Evolutionary conservation across 2,797 vertebrate species (phyloP), one percentile per base, ranked within the genome.

Genomic region (Mallotus villosus): DNA sequence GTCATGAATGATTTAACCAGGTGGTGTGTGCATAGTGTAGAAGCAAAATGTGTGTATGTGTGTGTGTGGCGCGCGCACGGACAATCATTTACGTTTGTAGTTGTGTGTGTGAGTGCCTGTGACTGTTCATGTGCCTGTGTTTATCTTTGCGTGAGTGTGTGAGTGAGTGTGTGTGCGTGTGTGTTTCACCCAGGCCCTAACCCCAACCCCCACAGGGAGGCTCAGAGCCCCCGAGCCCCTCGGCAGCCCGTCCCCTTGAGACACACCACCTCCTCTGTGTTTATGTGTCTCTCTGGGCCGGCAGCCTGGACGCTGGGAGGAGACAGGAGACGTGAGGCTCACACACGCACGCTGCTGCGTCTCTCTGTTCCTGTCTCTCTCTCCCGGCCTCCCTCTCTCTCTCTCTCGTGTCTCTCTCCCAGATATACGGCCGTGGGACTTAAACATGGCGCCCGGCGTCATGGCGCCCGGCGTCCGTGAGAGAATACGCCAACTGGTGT

Each of bases 401-500:
- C 21, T 7, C 21, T 25, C 63, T 49, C 27, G 12, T 22, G 16
- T 22, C 63, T 22, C 74, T 67, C 74, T 80, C 84, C 78, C 86
- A 84, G 82, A 89, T 88, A 85, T 89, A 87, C 84, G 87, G 83
- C 85, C 84, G 86, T 89, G 86, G 86, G 88, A 87, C 86, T 90
- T 87, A 89, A 89, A 89, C 85, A 89, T 88, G 90, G 89, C 87
- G 89, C 87, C 90, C 87, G 75, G 65, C 87, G 85, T 88, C 91
- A 89, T 88, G 90, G 89, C 87, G 89, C 87, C 90, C 87, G 75
- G 65, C 87, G 85, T 88, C 91, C 90, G 86, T 88, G 85, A 89
- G 90, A 91, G 86, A 92, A 90, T 82, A 78, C 88, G 85, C 89
- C 90, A 91, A 91, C 91, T 91, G 91, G 84, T 88, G 87, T 86